Evolutionary conservation across 2,113 vertebrate species (phyloP).

Genomic region (Pristiophorus japonicus): DNA sequence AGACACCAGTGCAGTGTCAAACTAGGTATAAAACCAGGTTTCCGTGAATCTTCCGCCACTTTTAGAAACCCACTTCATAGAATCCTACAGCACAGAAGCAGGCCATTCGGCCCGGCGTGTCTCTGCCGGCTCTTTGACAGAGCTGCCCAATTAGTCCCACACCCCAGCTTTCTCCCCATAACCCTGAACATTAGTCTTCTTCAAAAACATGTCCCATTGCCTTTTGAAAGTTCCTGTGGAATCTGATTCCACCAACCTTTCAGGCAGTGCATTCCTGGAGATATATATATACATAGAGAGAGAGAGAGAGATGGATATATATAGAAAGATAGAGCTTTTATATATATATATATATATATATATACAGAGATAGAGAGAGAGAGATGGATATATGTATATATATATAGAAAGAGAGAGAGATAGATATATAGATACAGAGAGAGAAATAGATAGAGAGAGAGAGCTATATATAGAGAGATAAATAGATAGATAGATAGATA

Average conservation of each 20-base stretch:
- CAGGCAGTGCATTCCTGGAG: too few species aligned
- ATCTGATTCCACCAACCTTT: neutral
- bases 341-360: too few species aligned
- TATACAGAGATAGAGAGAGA: too few species aligned
- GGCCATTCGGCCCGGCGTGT: neutral
- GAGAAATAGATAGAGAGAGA: too few species aligned
- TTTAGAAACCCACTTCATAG: neutral
- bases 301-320: too few species aligned
- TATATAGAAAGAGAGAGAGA: too few species aligned
- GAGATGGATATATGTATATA: too few species aligned
- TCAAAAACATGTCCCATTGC: neutral
- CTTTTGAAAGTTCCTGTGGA: neutral
- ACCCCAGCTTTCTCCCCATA: neutral
- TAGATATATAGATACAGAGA: too few species aligned
- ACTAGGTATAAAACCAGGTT: neutral
- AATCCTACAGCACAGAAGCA: neutral
- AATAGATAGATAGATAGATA: too few species aligned
- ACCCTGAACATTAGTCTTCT: neutral
- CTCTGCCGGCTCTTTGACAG: neutral
- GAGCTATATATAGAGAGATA: too few species aligned
- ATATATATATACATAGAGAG: too few species aligned
- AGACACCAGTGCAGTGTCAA: neutral
- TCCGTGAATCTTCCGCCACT: neutral
- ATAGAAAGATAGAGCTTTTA: too few species aligned
- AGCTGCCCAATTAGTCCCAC: neutral